phyloP scores from a whole-genome alignment of 2,888 invertebrate genomes.

The Syrphus vitripennis region DNA sequence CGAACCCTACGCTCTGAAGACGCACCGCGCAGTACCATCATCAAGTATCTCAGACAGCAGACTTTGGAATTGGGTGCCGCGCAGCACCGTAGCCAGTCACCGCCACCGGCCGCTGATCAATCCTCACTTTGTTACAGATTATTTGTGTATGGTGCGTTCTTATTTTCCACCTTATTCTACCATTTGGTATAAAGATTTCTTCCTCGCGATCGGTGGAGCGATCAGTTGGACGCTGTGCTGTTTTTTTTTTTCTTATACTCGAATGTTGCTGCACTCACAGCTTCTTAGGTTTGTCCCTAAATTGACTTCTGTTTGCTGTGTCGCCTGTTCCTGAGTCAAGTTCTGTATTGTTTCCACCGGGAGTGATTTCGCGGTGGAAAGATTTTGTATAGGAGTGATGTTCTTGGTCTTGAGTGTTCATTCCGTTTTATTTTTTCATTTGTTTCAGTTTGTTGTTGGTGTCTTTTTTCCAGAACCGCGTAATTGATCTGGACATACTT shows the following conservation, averaged over 20 bases:
- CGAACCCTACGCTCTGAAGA: slow-evolving; percentile 21
- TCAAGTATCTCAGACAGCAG: background rate
- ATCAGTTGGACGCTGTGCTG: slow-evolving; percentile 38
- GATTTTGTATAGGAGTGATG: slow-evolving; percentile 3
- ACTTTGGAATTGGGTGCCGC: slow-evolving; percentile 21
- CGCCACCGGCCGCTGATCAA: slow-evolving; percentile 59
- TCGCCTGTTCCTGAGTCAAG: slow-evolving; percentile 40
- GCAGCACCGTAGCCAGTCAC: slow-evolving; percentile 4
- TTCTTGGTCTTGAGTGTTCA: slow-evolving; percentile 30
- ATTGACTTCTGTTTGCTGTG: slow-evolving; percentile 70
- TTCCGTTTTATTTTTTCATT: background rate
- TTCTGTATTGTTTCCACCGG: slow-evolving; percentile 45
- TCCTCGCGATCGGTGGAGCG: slow-evolving; percentile 62
- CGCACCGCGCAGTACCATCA: background rate
- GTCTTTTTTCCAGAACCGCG: slow-evolving; percentile 59
- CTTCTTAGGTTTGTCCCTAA: slow-evolving; percentile 52
- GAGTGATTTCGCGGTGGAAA: background rate
- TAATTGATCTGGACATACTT: slow-evolving; percentile 72
- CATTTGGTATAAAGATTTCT: slow-evolving; percentile 42
- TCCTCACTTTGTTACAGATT: slow-evolving; percentile 72
- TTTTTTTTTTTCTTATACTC: slow-evolving; percentile 3
- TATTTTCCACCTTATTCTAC: slow-evolving; percentile 72
- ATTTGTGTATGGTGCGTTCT: slow-evolving; percentile 63
- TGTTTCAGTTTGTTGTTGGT: background rate
- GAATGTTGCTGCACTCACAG: background rate